Percentiles rank a stretch among this genome's conserved stretches.
phyloP scores from a whole-genome alignment of 2,888 invertebrate species.

The Drosophila kokeensis region DNA sequence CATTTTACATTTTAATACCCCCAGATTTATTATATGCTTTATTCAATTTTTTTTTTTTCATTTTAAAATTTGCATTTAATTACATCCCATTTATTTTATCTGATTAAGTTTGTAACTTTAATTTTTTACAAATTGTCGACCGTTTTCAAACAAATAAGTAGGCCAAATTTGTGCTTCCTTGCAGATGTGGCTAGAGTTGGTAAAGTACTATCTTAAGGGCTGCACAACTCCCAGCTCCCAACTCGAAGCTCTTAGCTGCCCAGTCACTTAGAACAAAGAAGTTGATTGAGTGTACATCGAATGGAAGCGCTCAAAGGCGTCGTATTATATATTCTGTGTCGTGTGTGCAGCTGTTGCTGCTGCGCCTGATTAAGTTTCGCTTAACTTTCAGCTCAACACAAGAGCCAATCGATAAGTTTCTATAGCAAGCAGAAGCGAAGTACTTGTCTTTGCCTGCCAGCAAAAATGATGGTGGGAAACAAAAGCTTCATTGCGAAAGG shows the following conservation, averaged over 20 bases:
- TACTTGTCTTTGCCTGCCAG: slow-evolving; percentile 4
- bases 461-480: slow-evolving; percentile 41
- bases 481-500: slow-evolving; percentile 24
- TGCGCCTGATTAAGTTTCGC: slow-evolving; percentile 72
- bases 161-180: neutral
- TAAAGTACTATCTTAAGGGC: neutral
- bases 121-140: neutral
- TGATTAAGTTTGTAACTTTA: neutral
- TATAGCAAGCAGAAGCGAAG: slow-evolving; percentile 6
- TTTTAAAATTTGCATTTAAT: neutral
- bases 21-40: neutral
- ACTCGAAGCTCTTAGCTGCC: slow-evolving; percentile 6
- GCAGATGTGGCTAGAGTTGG: slow-evolving; percentile 1
- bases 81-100: neutral
- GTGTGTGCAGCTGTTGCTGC: slow-evolving; percentile 42
- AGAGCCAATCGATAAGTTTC: slow-evolving; percentile 60
- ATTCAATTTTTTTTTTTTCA: too few species aligned
- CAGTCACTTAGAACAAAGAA: slow-evolving; percentile 44
- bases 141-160: neutral
- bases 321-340: neutral
- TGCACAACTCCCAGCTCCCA: neutral
- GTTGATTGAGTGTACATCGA: slow-evolving; percentile 39
- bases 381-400: slow-evolving; percentile 43
- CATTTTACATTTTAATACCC: neutral
- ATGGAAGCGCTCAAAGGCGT: slow-evolving; percentile 33